These are phyloP conservation scores for Chlamydotis undulata DNA, from an alignment of 2,113 vertebrate genomes.

Conservation along the genomic window DNA sequence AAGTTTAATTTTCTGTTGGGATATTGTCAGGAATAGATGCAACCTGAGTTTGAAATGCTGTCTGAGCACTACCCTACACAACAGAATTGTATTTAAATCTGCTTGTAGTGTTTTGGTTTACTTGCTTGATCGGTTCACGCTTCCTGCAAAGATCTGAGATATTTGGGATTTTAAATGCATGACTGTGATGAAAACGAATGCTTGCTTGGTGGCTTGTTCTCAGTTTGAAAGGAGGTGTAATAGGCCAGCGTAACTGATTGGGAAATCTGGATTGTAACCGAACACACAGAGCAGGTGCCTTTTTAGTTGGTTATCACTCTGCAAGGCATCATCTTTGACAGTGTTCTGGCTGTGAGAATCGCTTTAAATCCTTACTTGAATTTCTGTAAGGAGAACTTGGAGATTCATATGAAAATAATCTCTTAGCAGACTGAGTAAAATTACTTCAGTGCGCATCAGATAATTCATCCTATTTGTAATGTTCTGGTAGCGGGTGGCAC, in stretches of 20 bases:
- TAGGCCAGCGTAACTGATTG: neutral
- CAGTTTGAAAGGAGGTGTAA: neutral
- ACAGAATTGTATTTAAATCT: neutral
- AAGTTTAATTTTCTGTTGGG: neutral
- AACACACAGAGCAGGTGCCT: neutral
- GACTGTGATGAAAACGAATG: neutral
- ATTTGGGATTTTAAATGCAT: neutral
- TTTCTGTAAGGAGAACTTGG: neutral
- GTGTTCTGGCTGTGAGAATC: neutral
- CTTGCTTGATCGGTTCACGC: neutral
- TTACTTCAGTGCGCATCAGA: neutral
- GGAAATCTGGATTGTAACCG: neutral
- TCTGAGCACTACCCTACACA: neutral
- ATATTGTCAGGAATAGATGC: neutral
- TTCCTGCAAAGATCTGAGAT: neutral
- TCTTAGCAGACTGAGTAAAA: neutral
- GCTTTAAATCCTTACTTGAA: neutral
- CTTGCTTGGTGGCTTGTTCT: neutral
- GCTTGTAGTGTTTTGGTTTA: neutral
- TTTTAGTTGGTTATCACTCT: neutral
- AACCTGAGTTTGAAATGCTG: neutral
- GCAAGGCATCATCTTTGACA: neutral
- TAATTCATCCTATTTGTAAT: neutral
- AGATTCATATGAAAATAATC: neutral
- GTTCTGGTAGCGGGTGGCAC: constrained; percentile 21